phyloP scores from a whole-genome alignment of 1,140 invertebrate genomes.

The Psilanteris sp. region DNA sequence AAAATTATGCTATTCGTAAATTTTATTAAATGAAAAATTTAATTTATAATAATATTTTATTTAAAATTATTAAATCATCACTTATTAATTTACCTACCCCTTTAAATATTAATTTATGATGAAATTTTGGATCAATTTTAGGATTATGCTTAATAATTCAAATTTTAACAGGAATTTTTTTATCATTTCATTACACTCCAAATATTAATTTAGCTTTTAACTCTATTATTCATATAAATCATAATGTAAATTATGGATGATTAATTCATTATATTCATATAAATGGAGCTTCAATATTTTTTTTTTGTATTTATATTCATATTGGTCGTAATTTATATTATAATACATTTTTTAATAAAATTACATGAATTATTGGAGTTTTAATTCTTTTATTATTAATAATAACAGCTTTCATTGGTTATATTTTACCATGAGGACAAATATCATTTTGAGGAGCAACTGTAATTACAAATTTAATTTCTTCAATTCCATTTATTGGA shows the following conservation, averaged over 20 bases:
- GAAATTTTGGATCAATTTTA: conserved; percentile 80
- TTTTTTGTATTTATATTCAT: conserved; percentile 80
- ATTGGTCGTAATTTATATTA: conserved; percentile 82
- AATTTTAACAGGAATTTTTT: conserved; percentile 78
- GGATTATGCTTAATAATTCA: conserved; percentile 82
- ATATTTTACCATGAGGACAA: conserved; percentile 86
- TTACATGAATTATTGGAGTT: conserved; percentile 81
- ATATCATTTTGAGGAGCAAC: conserved; percentile 87
- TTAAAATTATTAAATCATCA: conserved; percentile 80
- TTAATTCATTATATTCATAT: conserved; percentile 75
- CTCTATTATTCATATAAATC: conserved; percentile 53
- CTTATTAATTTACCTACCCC: conserved; percentile 80
- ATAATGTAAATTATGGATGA: conserved; percentile 55
- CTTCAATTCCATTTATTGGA: conserved; percentile 84
- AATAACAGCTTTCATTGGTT: conserved; percentile 85
- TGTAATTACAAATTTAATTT: conserved; percentile 86
- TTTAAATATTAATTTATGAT: conserved; percentile 70
- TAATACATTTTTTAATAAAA: conserved; percentile 78
- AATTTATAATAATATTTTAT: conserved; percentile 72
- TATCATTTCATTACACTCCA: conserved; percentile 51
- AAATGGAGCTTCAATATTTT: conserved; percentile 62
- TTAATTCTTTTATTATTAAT: conserved; percentile 83
- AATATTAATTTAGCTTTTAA: conserved; percentile 47
- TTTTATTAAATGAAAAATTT: conserved; percentile 52
- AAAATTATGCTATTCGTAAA: conserved; percentile 75